Conservation (phyloP, 2,888 invertebrate species). For the Drosophila neonasuta region DNA sequence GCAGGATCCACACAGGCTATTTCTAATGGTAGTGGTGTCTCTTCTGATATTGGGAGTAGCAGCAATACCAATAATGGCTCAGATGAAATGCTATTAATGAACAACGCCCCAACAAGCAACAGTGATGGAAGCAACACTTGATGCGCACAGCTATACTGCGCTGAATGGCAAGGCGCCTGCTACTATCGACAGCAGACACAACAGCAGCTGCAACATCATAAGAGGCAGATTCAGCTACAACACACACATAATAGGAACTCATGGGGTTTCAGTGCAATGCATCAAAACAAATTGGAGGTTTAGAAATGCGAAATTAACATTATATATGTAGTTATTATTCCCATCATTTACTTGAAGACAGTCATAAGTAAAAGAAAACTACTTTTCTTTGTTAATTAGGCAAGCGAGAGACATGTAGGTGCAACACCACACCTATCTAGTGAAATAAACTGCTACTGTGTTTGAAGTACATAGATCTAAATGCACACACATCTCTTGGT, state of each 20-base stretch:
- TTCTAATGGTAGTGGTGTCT: conserved; percentile 31
- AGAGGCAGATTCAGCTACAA: conserved; percentile 52
- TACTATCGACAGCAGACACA: conserved; percentile 60
- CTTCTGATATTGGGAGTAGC: conserved; percentile 44
- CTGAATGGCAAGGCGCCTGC: conserved; percentile 65
- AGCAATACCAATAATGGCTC: conserved; percentile 47
- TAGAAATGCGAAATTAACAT: conserved; percentile 48
- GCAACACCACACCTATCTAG: neutral
- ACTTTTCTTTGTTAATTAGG: neutral
- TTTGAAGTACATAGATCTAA: conserved; percentile 55
- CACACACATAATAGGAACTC: conserved; percentile 66
- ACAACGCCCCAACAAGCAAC: conserved; percentile 36
- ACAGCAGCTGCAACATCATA: conserved; percentile 36
- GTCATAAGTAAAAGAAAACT: neutral
- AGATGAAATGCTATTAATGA: conserved; percentile 49
- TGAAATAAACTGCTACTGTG: conserved; percentile 61
- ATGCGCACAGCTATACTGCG: conserved; percentile 68
- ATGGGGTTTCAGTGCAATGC: conserved; percentile 71
- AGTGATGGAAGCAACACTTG: conserved; percentile 66
- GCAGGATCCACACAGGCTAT: conserved; percentile 52
- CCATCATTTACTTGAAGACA: neutral
- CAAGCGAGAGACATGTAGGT: neutral
- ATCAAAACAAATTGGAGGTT: conserved; percentile 66
- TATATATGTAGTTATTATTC: conserved; percentile 30
- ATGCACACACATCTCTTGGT: conserved; percentile 56